A percentile compares a stretch with the other conserved stretches of the same genome.
Conservation (phyloP, 1,140 invertebrate genomes). For the Schlechtendalia chinensis region DNA sequence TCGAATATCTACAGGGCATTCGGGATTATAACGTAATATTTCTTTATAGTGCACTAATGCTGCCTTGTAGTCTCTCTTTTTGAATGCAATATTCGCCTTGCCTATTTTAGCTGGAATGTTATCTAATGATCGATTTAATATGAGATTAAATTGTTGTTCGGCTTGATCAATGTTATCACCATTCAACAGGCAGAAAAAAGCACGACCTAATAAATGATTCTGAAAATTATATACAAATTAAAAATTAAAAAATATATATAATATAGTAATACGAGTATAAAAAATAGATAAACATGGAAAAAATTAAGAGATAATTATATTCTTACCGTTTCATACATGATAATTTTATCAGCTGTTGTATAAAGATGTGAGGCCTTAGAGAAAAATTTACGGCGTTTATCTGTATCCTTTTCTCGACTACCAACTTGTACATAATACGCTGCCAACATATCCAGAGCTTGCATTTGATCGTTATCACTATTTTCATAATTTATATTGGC, state of each 20-base stretch:
- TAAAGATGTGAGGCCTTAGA: constrained; percentile 95
- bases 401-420: constrained; percentile 92
- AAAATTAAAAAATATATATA: too few relatives aligned
- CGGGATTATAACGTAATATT: constrained; percentile 90
- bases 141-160: too few relatives aligned
- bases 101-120: too few relatives aligned
- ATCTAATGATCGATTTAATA: too few relatives aligned
- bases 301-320: constrained; percentile 65
- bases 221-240: too few relatives aligned
- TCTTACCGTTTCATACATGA: constrained; percentile 96
- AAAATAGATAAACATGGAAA: too few relatives aligned
- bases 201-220: too few relatives aligned
- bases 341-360: constrained; percentile 98
- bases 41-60: constrained; percentile 98
- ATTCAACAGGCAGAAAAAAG: too few relatives aligned
- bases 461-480: constrained; percentile 96
- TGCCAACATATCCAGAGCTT: constrained; percentile 90
- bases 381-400: constrained; percentile 91
- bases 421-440: constrained; percentile 97
- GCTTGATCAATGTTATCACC: too few relatives aligned
- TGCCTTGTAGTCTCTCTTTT: constrained; percentile 88
- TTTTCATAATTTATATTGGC: constrained; percentile 87
- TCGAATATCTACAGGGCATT: constrained; percentile 93
- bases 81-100: constrained; percentile 60
- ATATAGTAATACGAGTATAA: too few relatives aligned